Evolutionary conservation across 2,888 invertebrate species (phyloP).

Genomic region (Agrochola macilenta): DNA sequence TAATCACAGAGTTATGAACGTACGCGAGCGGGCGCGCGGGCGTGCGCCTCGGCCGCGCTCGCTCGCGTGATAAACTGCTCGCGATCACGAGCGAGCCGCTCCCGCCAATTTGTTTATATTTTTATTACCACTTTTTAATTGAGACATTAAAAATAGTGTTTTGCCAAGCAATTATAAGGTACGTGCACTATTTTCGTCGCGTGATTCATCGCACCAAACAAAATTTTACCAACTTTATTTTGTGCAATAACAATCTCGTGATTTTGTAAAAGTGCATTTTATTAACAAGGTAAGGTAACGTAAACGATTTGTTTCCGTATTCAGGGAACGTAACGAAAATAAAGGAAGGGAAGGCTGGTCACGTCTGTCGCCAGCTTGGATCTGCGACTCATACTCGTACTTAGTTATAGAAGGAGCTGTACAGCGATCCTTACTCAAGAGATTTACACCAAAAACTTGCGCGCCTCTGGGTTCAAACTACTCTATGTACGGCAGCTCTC

Average conservation of each 20-base stretch:
- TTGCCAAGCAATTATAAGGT: constrained; percentile 52
- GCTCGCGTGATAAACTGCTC: constrained; percentile 52
- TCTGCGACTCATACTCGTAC: constrained; percentile 54
- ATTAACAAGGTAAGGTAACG: constrained; percentile 52
- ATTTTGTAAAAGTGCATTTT: constrained; percentile 61
- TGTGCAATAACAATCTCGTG: constrained; percentile 54
- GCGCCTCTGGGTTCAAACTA: constrained; percentile 58
- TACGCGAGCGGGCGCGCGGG: neutral
- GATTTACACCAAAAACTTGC: constrained; percentile 73
- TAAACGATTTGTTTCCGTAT: constrained; percentile 62
- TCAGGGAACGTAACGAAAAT: constrained; percentile 59
- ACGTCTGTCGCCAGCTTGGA: constrained; percentile 62
- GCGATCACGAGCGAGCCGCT: constrained; percentile 34
- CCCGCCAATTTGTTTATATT: constrained; percentile 55
- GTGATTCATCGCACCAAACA: constrained; percentile 48
- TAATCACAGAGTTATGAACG: constrained; percentile 36
- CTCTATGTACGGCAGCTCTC: constrained; percentile 59
- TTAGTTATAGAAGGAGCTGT: constrained; percentile 49
- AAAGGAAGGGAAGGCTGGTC: constrained; percentile 61
- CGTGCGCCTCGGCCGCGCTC: constrained; percentile 10
- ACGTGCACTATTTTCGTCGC: constrained; percentile 45
- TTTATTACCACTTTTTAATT: constrained; percentile 60
- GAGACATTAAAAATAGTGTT: constrained; percentile 57
- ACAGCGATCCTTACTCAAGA: constrained; percentile 65
- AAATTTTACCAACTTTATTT: constrained; percentile 46